Percentiles rank a stretch among this genome's conserved stretches.
These are phyloP conservation scores for Drosophila grimshawi DNA, from an alignment of 1,140 invertebrate species.

Conservation along the genomic window DNA sequence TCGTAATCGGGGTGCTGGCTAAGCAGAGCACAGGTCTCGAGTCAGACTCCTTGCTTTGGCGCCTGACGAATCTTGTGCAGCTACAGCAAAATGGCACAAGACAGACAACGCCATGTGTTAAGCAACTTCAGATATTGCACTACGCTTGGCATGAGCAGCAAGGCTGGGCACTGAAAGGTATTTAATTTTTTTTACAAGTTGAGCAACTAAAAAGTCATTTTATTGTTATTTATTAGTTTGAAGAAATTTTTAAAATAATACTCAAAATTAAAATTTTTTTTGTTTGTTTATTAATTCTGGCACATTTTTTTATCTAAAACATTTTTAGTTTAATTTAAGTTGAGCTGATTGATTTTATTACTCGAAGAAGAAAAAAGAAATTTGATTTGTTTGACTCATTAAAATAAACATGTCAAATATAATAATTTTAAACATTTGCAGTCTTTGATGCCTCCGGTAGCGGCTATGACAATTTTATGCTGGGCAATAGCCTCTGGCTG, in stretches of 20 bases:
- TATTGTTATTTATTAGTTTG: no score
- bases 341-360: no score
- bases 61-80: conserved; percentile 8
- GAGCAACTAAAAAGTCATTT: no score
- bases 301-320: no score
- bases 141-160: conserved; percentile 11
- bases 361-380: no score
- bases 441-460: conserved; percentile 60
- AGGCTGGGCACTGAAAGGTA: conserved; percentile 58
- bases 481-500: conserved; percentile 50
- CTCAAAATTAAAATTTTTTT: no score
- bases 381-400: no score
- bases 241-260: no score
- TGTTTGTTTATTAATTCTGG: no score
- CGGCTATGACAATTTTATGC: conserved; percentile 42
- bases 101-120: conserved; percentile 18
- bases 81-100: not conserved
- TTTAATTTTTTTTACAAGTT: not conserved
- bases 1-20: not conserved
- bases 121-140: conserved; percentile 28
- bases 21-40: not conserved
- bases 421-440: not conserved
- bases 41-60: conserved; percentile 33
- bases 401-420: not conserved
- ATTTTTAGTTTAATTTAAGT: no score